These are phyloP conservation scores for Sceloporus tristichus DNA, from an alignment of 2,113 vertebrate genomes.

Conservation along the genomic window DNA sequence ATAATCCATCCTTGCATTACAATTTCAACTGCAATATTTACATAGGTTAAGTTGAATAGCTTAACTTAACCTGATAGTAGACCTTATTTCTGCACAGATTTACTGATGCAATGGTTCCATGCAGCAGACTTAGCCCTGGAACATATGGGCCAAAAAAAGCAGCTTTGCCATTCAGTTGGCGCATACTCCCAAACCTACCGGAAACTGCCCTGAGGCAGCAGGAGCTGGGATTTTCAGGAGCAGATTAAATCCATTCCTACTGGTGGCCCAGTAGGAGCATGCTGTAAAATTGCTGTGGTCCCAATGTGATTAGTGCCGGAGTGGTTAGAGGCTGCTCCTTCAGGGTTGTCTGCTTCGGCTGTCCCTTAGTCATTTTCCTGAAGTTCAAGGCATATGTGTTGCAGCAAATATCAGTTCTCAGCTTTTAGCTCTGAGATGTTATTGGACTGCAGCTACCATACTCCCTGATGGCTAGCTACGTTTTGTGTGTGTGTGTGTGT, in stretches of 20 bases:
- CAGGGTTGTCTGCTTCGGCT: no score
- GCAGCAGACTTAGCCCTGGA: not conserved
- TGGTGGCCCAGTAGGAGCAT: no score
- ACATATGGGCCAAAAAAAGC: no score
- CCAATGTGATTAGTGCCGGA: no score
- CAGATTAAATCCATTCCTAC: no score
- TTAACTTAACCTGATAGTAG: not conserved
- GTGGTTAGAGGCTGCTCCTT: no score
- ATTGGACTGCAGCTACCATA: not conserved
- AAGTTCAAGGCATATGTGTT: not conserved
- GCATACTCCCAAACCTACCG: no score
- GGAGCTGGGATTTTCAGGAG: no score
- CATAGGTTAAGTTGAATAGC: no score
- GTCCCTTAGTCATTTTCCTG: not conserved
- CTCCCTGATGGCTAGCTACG: not conserved
- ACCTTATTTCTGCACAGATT: not conserved
- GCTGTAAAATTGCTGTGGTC: not conserved
- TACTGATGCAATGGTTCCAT: not conserved
- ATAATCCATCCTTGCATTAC: not conserved
- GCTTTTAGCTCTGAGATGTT: not conserved
- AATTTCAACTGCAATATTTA: not conserved
- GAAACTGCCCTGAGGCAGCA: no score
- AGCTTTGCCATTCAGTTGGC: no score
- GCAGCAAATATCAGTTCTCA: not conserved
- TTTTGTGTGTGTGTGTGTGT: no score